A percentile compares a stretch with the other conserved stretches of the same genome.
Evolutionary conservation across 2,797 vertebrate genomes (phyloP).

Genomic region (Ammospiza maritima): DNA sequence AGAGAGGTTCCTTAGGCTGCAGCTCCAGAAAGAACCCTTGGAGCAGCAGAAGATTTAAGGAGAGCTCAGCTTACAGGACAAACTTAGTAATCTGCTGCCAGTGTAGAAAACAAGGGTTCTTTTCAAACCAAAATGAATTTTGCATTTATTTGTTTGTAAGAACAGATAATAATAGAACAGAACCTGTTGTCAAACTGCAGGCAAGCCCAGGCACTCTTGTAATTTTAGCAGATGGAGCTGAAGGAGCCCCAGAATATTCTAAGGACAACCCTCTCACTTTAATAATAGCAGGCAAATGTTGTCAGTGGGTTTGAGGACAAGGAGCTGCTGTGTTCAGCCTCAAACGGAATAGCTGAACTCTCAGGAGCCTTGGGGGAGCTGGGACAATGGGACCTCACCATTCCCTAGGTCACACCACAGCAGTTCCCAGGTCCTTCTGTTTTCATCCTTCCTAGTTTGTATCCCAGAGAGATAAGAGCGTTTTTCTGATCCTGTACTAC

Average conservation of each 20-base stretch:
- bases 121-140: neutral
- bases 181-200: neutral
- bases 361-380: neutral
- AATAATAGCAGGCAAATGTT: neutral
- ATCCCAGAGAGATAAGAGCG: neutral
- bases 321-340: neutral
- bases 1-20: neutral
- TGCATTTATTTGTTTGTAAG: neutral
- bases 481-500: neutral
- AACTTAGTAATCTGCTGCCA: neutral
- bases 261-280: neutral
- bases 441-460: neutral
- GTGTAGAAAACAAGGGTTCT: neutral
- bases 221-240: neutral
- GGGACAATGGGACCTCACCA: neutral
- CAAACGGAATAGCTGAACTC: neutral
- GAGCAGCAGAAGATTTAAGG: accelerated
- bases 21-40: neutral
- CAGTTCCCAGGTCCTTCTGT: neutral
- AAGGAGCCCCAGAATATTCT: neutral
- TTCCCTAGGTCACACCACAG: neutral
- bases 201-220: neutral
- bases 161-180: neutral
- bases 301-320: neutral
- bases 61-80: neutral